phyloP scores from a whole-genome alignment of 2,888 invertebrate genomes.

The Meloe dianella region DNA sequence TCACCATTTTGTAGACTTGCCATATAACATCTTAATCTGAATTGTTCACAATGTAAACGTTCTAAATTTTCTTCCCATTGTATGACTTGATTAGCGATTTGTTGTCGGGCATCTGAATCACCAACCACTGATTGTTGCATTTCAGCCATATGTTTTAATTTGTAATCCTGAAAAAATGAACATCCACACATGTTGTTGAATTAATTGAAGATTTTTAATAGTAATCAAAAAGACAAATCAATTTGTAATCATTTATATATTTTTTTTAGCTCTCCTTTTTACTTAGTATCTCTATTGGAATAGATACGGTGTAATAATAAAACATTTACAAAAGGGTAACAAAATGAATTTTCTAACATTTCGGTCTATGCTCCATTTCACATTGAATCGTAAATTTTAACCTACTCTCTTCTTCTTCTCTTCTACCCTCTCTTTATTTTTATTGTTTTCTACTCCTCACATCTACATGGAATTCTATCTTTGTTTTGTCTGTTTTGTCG shows the following conservation, averaged over 20 bases:
- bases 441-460: not conserved
- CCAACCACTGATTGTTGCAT: slow-evolving; percentile 95
- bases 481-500: slow-evolving; percentile 1
- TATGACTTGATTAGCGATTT: slow-evolving; percentile 90
- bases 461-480: not conserved
- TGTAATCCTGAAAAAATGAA: slow-evolving; percentile 78
- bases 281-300: not conserved
- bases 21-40: slow-evolving; percentile 95
- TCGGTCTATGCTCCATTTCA: slow-evolving; percentile 38
- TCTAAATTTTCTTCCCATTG: slow-evolving; percentile 98
- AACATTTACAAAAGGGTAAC: slow-evolving; percentile 37
- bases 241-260: not conserved
- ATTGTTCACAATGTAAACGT: slow-evolving; percentile 94
- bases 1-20: slow-evolving; percentile 95
- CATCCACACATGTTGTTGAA: not conserved
- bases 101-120: slow-evolving; percentile 89
- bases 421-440: not conserved
- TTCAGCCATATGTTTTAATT: slow-evolving; percentile 98
- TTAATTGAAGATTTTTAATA: not conserved
- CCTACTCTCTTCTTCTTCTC: not conserved
- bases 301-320: slow-evolving; percentile 23
- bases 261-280: not conserved
- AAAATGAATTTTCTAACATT: slow-evolving; percentile 35
- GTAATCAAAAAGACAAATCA: not conserved
- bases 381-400: slow-evolving; percentile 36